Evolutionary conservation across 2,113 vertebrate species (phyloP).

Genomic region (Hydropotes inermis): DNA sequence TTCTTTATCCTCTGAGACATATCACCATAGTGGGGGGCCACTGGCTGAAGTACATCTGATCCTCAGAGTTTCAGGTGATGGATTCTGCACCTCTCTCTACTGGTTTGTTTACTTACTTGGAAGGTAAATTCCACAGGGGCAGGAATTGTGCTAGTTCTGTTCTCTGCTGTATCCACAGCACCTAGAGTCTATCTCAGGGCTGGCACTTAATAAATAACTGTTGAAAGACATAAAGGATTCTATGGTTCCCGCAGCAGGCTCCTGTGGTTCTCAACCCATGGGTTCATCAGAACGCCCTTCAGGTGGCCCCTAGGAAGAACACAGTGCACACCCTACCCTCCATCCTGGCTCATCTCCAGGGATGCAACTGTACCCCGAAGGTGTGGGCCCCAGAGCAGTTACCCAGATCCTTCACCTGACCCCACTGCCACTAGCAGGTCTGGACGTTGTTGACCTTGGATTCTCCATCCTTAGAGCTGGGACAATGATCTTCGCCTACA

Average conservation of each 20-base stretch:
- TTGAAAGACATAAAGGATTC: neutral
- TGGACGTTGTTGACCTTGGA: neutral
- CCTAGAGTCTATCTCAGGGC: neutral
- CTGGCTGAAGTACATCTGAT: neutral
- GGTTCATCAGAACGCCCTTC: neutral
- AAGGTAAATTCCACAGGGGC: rapidly evolving
- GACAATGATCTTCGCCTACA: neutral
- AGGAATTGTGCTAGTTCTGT: neutral
- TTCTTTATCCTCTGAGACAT: neutral
- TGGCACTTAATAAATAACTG: too few relatives aligned
- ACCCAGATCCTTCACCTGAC: neutral
- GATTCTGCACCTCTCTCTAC: rapidly evolving
- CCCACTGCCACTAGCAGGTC: neutral
- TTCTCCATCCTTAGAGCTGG: too few relatives aligned
- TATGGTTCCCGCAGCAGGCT: neutral
- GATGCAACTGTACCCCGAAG: neutral
- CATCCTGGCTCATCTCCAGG: neutral
- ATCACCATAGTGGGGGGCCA: neutral
- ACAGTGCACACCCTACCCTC: neutral
- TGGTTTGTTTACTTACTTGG: rapidly evolving
- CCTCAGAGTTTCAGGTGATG: neutral
- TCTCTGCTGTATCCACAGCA: neutral
- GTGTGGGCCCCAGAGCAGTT: neutral
- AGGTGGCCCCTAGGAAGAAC: neutral
- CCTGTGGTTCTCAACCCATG: neutral